Percentiles rank a stretch among this genome's conserved stretches.
Conservation (phyloP, 1,140 invertebrate genomes). For the Phthorimaea operculella region DNA sequence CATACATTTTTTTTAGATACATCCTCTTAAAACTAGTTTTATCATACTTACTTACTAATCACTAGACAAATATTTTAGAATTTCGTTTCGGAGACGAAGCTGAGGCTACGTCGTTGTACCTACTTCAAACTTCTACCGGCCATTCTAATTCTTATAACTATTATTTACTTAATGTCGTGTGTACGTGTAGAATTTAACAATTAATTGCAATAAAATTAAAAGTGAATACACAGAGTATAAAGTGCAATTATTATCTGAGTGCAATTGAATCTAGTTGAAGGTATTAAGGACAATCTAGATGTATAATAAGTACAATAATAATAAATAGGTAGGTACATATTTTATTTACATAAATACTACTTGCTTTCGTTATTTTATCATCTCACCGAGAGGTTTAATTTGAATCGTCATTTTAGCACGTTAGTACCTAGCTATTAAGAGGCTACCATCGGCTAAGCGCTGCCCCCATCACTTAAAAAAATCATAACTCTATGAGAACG, state of each 20-base stretch:
- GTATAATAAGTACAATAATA: conserved; percentile 2
- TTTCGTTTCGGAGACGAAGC: conserved; percentile 56
- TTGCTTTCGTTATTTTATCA: background rate
- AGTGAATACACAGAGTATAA: conserved; percentile 30
- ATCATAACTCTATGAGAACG: no score
- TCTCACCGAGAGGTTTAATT: no score
- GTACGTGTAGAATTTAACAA: conserved; percentile 22
- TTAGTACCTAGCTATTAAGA: no score
- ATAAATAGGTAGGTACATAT: no score
- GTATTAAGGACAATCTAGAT: conserved; percentile 1
- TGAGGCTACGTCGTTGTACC: conserved; percentile 23
- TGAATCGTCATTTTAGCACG: no score
- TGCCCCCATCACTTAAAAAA: no score
- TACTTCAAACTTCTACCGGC: conserved; percentile 29
- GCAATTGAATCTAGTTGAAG: conserved; percentile 14
- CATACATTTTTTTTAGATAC: conserved; percentile 2
- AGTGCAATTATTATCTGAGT: conserved; percentile 28
- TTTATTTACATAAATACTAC: background rate
- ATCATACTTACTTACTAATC: conserved; percentile 38
- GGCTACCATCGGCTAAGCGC: no score
- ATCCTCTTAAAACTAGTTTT: conserved; percentile 26
- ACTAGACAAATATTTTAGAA: conserved; percentile 59
- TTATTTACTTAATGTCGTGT: conserved; percentile 13
- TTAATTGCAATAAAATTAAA: conserved; percentile 30
- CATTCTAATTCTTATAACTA: conserved; percentile 13